Percentiles rank a stretch among this genome's conserved stretches.
These are phyloP conservation scores for Stenodera caucasica DNA, from an alignment of 2,888 invertebrate species.

Conservation along the genomic window DNA sequence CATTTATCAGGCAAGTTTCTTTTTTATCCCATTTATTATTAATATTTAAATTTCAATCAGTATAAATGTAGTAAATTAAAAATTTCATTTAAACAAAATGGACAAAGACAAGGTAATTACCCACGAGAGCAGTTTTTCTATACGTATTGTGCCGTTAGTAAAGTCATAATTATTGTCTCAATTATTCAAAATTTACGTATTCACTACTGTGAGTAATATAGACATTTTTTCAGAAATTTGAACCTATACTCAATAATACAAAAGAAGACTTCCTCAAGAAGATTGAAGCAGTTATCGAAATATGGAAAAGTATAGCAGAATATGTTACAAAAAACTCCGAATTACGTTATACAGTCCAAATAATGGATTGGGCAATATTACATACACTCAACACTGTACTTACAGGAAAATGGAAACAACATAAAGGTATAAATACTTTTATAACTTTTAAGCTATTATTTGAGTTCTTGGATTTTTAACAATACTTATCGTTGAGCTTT, in stretches of 20 bases:
- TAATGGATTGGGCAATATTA: conserved; percentile 53
- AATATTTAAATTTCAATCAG: not conserved
- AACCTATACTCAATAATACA: conserved; percentile 49
- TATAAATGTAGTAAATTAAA: not conserved
- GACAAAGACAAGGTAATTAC: not conserved
- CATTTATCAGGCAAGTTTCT: not conserved
- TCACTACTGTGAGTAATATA: not conserved
- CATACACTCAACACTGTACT: conserved; percentile 53
- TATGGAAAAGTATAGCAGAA: conserved; percentile 48
- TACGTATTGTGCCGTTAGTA: not conserved
- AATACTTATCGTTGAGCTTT: not conserved
- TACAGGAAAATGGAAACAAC: conserved; percentile 51
- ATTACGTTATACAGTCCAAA: conserved; percentile 47
- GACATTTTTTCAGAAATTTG: conserved; percentile 47
- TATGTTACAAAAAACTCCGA: conserved; percentile 45
- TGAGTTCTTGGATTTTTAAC: conserved; percentile 25
- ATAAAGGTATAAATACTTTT: conserved; percentile 43
- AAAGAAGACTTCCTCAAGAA: conserved; percentile 47
- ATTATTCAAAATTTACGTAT: too few species aligned
- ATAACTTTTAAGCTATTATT: conserved; percentile 27
- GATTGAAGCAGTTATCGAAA: conserved; percentile 47
- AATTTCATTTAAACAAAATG: not conserved
- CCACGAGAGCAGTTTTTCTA: conserved; percentile 6
- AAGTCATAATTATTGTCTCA: not conserved
- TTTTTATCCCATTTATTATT: not conserved